Conservation (phyloP, 1,140 invertebrate species). For the Zaprionus capensis region DNA sequence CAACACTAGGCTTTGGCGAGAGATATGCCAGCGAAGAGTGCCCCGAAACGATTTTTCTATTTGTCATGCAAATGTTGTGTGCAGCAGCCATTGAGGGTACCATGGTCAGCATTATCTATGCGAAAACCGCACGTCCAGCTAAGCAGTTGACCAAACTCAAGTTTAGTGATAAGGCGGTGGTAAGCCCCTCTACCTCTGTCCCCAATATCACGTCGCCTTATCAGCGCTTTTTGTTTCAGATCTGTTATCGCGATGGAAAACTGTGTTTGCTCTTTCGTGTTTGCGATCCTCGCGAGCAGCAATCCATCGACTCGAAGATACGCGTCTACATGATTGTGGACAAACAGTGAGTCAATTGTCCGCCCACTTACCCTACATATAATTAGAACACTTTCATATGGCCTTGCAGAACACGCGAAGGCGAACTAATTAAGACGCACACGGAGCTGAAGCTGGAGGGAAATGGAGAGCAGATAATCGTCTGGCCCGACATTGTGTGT, state of each 20-base stretch:
- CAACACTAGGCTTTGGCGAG: slow-evolving; percentile 89
- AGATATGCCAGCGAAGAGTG: slow-evolving; percentile 93
- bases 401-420: slow-evolving; percentile 68
- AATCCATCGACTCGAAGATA: slow-evolving; percentile 86
- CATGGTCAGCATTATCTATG: slow-evolving; percentile 87
- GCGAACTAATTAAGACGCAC: slow-evolving; percentile 74
- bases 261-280: slow-evolving; percentile 87
- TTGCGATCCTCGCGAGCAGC: slow-evolving; percentile 86
- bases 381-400: slow-evolving; percentile 5
- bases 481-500: slow-evolving; percentile 88
- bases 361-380: slow-evolving; percentile 1
- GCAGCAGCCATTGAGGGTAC: slow-evolving; percentile 86
- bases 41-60: slow-evolving; percentile 91
- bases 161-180: slow-evolving; percentile 87
- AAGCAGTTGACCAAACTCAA: slow-evolving; percentile 85
- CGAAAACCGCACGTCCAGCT: slow-evolving; percentile 86
- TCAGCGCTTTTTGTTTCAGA: slow-evolving; percentile 74
- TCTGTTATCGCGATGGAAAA: slow-evolving; percentile 87
- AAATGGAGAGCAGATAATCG: slow-evolving; percentile 85
- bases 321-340: slow-evolving; percentile 86
- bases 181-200: slow-evolving; percentile 69
- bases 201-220: not conserved
- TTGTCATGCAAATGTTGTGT: slow-evolving; percentile 86
- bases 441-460: slow-evolving; percentile 79
- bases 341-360: slow-evolving; percentile 63